A percentile compares a stretch with the other conserved stretches of the same genome.
These are phyloP conservation scores for Chirona hameri DNA, from an alignment of 2,888 invertebrate species.

Conservation along the genomic window DNA sequence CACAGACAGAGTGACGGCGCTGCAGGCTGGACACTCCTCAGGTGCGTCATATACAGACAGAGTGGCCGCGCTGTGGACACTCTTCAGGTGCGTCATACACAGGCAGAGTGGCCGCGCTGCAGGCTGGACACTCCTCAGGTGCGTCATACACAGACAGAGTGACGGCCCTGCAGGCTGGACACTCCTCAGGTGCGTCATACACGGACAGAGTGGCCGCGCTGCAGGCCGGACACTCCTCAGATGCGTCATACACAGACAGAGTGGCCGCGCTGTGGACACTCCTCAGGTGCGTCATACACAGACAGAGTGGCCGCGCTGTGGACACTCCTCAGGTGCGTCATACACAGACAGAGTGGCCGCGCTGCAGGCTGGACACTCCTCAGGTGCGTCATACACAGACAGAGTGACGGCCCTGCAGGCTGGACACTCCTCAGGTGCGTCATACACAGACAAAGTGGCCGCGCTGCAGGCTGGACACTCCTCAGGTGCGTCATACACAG, in stretches of 20 bases:
- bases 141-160: too few species aligned
- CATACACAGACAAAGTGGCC: too few species aligned
- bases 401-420: not conserved
- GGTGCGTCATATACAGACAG: too few species aligned
- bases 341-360: too few species aligned
- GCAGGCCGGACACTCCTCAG: constrained; percentile 37
- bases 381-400: too few species aligned
- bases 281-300: constrained; percentile 39
- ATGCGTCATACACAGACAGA: too few species aligned
- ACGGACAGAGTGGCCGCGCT: not conserved
- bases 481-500: constrained; percentile 39
- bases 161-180: constrained; percentile 29
- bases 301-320: not conserved
- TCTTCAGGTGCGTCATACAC: constrained; percentile 40
- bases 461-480: constrained; percentile 34
- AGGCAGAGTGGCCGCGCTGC: not conserved
- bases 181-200: constrained; percentile 40
- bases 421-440: constrained; percentile 39
- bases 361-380: constrained; percentile 35
- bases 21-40: constrained; percentile 36
- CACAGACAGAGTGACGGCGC: too few species aligned
- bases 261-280: constrained; percentile 33
- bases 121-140: constrained; percentile 39
- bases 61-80: constrained; percentile 31
- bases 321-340: constrained; percentile 39